Percentiles rank a stretch among this genome's conserved stretches.
These are phyloP conservation scores for Trichosurus vulpecula DNA, from an alignment of 2,797 vertebrate species.

Conservation along the genomic window DNA sequence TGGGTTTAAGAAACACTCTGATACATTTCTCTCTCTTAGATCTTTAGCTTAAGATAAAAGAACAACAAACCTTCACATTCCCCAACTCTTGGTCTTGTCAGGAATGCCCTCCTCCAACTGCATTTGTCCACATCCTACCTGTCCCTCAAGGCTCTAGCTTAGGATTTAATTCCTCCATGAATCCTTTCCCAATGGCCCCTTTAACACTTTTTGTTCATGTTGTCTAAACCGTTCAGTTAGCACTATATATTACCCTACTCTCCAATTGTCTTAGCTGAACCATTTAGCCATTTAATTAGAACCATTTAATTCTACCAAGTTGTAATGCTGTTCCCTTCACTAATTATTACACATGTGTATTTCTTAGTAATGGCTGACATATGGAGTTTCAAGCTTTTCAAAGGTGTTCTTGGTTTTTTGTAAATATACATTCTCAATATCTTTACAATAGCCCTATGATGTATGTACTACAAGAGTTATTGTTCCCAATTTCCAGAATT, in stretches of 20 bases:
- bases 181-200: neutral
- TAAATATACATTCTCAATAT: neutral
- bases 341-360: neutral
- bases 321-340: neutral
- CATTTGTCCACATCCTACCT: neutral
- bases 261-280: neutral
- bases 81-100: neutral
- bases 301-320: neutral
- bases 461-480: neutral
- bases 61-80: neutral
- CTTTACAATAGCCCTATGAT: neutral
- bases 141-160: neutral
- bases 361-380: neutral
- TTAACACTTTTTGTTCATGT: neutral
- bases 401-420: neutral
- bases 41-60: neutral
- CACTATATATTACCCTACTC: neutral
- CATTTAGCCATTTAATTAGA: neutral
- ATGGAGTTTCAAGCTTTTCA: neutral
- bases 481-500: neutral
- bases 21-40: neutral
- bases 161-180: neutral
- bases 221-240: neutral
- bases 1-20: conserved; percentile 11
- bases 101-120: neutral